Evolutionary conservation across 2,113 vertebrate species (phyloP), one percentile per base, ranked within the genome.

Genomic region (Panthera uncia): DNA sequence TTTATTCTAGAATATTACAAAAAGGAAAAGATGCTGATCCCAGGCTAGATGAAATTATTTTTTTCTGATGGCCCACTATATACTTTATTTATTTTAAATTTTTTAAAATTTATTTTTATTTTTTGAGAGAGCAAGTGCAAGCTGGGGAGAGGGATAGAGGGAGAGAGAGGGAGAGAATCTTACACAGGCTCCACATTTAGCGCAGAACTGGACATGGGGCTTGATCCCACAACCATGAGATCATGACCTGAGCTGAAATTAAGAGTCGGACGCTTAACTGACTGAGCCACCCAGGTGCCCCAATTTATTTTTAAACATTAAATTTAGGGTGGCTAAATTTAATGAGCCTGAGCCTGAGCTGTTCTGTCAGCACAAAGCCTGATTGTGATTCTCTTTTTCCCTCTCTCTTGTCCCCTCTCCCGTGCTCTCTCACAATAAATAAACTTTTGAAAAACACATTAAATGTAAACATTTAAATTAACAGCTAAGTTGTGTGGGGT

Each of bases 401-500:
- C 57, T 61, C 57, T 23, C 21, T 61, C 19, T 23, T 61, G 57
- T 61, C 57, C 19, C 57, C 57, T 61, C 18, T 21, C 21, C 57
- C 57, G 3, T 61, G 21, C 7, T 9, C 21, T 61, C 57, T 61
- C 57, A 23, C 57, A 61, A 61, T 61, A 61, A 61, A 61, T 23
- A 61, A 61, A 61, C 57, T 23, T 61, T 23, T 61, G 57, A 61
- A 61, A 61, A 19, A 61, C 57, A 48, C 33, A 83, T 90, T 93
- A 87, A 63, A 94, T 84, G 84, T 80, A 84, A 83, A 78, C 45
- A 92, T 76, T 95, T 91, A 92, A 86, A 89, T 94, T 88, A 93
- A 29, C 41, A 94, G 45, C n/a, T 63, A 80, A 65, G 10, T 89
- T 97, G 50, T 71, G 29, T 79, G 14, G 27, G 50, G 80, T 65